A percentile compares a stretch with the other conserved stretches of the same genome.
phyloP scores from a whole-genome alignment of 2,888 invertebrate species.

The Megaustenia siamemsis region DNA sequence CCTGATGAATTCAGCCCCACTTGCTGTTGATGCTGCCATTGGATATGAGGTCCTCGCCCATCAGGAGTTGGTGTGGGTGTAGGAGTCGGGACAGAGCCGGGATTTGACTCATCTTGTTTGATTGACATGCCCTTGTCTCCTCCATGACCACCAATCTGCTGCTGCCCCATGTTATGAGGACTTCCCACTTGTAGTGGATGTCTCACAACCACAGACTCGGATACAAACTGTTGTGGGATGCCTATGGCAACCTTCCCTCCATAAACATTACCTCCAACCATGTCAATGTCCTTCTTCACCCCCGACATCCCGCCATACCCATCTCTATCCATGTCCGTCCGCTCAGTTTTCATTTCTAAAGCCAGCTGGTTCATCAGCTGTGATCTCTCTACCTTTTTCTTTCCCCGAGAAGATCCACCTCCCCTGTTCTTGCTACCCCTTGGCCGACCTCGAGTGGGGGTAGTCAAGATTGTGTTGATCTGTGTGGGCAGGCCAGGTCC shows the following conservation, averaged over 20 bases:
- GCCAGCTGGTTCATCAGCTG: conserved; percentile 45
- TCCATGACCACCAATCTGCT: conserved; percentile 17
- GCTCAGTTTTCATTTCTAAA: conserved; percentile 51
- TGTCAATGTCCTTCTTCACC: conserved; percentile 52
- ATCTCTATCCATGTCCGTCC: conserved; percentile 50
- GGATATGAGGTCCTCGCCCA: conserved; percentile 46
- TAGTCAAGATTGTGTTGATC: conserved; percentile 43
- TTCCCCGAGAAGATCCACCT: conserved; percentile 15
- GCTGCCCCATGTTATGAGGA: conserved; percentile 35
- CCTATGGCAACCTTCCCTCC: conserved; percentile 47
- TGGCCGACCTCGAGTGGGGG: conserved; percentile 48
- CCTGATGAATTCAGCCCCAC: conserved; percentile 41
- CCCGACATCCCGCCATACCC: conserved; percentile 48
- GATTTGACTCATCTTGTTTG: conserved; percentile 44
- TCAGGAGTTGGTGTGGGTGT: conserved; percentile 51
- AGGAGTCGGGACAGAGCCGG: conserved; percentile 48
- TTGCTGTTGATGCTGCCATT: conserved; percentile 50
- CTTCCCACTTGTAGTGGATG: conserved; percentile 53
- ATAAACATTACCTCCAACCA: conserved; percentile 48
- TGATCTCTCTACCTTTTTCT: conserved; percentile 42
- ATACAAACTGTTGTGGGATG: conserved; percentile 52
- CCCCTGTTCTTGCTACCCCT: conserved; percentile 49
- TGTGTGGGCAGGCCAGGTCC: conserved; percentile 32
- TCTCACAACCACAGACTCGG: conserved; percentile 55
- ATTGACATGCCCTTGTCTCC: conserved; percentile 32